Conservation (phyloP, 2,888 invertebrate species). For the Drosophila ustulata region DNA sequence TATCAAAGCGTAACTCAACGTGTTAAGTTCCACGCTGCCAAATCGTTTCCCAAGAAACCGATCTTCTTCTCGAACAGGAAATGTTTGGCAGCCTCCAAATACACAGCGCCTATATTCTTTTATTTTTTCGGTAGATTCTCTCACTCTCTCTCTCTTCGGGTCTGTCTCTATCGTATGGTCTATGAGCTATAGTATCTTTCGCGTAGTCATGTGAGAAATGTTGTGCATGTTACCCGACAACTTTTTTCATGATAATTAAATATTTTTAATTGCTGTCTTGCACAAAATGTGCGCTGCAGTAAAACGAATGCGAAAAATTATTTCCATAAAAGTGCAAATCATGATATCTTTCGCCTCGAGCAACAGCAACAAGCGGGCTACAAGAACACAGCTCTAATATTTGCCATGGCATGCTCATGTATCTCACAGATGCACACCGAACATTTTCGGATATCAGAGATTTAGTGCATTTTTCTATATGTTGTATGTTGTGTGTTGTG, state of each 20-base stretch:
- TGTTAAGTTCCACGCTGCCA: constrained; percentile 53
- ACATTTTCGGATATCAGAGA: constrained; percentile 81
- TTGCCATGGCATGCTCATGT: constrained; percentile 73
- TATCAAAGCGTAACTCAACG: constrained; percentile 50
- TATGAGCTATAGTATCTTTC: constrained; percentile 38
- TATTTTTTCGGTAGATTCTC: constrained; percentile 63
- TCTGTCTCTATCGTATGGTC: constrained; percentile 16
- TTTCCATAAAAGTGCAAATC: constrained; percentile 81
- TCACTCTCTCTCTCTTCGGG: not conserved
- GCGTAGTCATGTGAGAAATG: constrained; percentile 75
- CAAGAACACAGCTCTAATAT: constrained; percentile 78
- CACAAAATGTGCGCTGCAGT: constrained; percentile 68
- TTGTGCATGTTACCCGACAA: constrained; percentile 76
- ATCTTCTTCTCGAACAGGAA: constrained; percentile 65
- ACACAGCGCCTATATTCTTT: constrained; percentile 14
- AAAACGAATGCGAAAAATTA: constrained; percentile 69
- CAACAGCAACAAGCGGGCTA: constrained; percentile 22
- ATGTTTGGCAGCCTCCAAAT: constrained; percentile 66
- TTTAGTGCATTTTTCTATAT: constrained; percentile 73
- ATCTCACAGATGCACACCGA: constrained; percentile 68
- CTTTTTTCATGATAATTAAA: constrained; percentile 81
- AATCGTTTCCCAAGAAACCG: constrained; percentile 65
- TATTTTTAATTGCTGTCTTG: constrained; percentile 80
- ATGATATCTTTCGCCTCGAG: constrained; percentile 77
- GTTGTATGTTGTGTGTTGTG: constrained; percentile 39